These are phyloP conservation scores for Andricus curvator DNA, from an alignment of 2,888 invertebrate genomes.

Conservation along the genomic window DNA sequence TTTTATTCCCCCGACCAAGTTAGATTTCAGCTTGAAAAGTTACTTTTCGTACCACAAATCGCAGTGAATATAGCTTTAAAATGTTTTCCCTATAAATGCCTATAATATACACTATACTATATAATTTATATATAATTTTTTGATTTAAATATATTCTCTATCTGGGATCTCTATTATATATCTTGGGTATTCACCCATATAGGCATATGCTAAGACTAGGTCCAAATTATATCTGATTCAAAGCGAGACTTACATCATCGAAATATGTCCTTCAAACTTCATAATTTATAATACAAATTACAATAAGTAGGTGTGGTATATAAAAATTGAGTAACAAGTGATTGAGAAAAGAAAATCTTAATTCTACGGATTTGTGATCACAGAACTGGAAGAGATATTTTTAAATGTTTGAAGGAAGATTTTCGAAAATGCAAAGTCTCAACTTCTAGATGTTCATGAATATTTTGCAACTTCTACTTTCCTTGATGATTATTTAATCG, in stretches of 20 bases:
- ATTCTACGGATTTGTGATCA: background rate
- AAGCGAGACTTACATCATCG: constrained; percentile 7
- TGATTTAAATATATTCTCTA: constrained; percentile 68
- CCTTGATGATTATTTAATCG: too few relatives aligned
- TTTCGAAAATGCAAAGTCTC: too few relatives aligned
- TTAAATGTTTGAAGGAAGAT: background rate
- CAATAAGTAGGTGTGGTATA: background rate
- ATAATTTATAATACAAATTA: background rate
- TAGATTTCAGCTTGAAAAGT: constrained; percentile 19
- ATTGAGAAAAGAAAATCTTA: background rate
- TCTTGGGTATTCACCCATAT: constrained; percentile 55
- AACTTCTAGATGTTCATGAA: too few relatives aligned
- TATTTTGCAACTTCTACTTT: too few relatives aligned
- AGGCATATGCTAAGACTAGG: constrained; percentile 60
- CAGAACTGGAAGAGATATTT: background rate
- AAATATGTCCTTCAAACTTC: constrained; percentile 17
- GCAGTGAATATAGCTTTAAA: constrained; percentile 59
- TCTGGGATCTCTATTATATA: constrained; percentile 57
- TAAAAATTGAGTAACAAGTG: background rate
- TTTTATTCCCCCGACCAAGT: constrained; percentile 26
- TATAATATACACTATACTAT: constrained; percentile 43
- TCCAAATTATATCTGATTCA: constrained; percentile 45
- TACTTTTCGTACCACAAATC: constrained; percentile 47
- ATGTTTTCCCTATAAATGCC: constrained; percentile 54
- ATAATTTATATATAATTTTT: constrained; percentile 55